A percentile compares a stretch with the other conserved stretches of the same genome.
These are phyloP conservation scores for Danio rerio DNA, from an alignment of 2,113 vertebrate species.

Conservation along the genomic window DNA sequence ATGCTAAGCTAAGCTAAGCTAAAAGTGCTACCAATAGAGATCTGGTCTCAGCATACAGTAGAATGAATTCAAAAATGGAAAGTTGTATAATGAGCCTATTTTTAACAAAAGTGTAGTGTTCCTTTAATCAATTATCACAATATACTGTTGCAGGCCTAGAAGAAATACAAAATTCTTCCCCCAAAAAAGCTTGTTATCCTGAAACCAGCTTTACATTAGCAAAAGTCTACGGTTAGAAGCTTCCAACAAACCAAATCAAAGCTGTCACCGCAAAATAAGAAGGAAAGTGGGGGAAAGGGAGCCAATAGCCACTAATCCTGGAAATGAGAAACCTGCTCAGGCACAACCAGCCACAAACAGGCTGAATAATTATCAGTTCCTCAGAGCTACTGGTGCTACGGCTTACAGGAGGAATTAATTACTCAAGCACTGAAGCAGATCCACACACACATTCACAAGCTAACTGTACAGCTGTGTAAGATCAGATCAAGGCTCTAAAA, in stretches of 20 bases:
- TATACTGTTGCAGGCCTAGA: too few relatives aligned
- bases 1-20: too few relatives aligned
- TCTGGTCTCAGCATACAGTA: too few relatives aligned
- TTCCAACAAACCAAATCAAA: conserved; percentile 32
- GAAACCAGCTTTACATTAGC: too few relatives aligned
- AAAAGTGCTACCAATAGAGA: too few relatives aligned
- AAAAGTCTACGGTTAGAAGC: conserved; percentile 35
- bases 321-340: conserved; percentile 54
- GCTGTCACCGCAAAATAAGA: background rate
- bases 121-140: too few relatives aligned
- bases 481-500: conserved; percentile 1
- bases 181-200: too few relatives aligned
- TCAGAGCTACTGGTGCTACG: background rate
- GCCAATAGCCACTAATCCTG: conserved; percentile 51
- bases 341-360: conserved; percentile 24
- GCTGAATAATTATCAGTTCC: conserved; percentile 32
- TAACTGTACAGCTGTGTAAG: conserved; percentile 3
- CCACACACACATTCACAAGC: background rate
- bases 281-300: background rate
- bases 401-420: conserved; percentile 37
- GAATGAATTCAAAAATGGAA: too few relatives aligned
- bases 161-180: too few relatives aligned
- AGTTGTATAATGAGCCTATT: too few relatives aligned
- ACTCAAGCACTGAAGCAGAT: conserved; percentile 29
- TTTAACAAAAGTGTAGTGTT: too few relatives aligned